phyloP scores from a whole-genome alignment of 2,113 vertebrate species.

The Odontophorus gujanensis region DNA sequence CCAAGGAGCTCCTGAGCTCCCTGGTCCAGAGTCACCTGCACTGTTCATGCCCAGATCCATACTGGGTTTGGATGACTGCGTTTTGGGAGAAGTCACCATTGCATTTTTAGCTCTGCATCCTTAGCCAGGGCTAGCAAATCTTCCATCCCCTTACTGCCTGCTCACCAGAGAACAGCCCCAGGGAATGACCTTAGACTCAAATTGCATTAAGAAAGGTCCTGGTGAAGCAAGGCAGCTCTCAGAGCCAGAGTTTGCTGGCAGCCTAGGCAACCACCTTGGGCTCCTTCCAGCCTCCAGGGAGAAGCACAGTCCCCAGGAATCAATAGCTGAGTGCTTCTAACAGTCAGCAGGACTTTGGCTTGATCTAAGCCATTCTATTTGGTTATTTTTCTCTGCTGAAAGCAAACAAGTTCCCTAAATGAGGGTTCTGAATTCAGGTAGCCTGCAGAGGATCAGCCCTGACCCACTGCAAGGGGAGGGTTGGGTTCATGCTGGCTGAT shows the following conservation, averaged over 20 bases:
- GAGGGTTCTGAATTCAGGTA: not conserved
- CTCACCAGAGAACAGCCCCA: constrained; percentile 6
- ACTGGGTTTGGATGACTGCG: not conserved
- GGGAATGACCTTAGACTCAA: constrained; percentile 43
- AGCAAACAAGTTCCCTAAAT: not conserved
- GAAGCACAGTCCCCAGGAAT: constrained; percentile 41
- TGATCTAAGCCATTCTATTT: not conserved
- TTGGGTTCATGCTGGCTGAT: not conserved
- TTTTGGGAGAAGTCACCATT: not conserved
- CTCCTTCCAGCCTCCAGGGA: constrained; percentile 58
- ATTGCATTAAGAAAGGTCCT: constrained; percentile 24
- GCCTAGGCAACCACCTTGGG: constrained; percentile 60
- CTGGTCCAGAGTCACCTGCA: not conserved
- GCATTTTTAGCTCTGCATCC: not conserved
- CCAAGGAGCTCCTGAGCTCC: not conserved
- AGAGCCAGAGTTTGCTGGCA: constrained; percentile 22
- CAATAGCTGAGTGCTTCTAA: constrained; percentile 41
- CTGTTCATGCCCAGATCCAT: accelerated
- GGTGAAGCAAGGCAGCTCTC: not conserved
- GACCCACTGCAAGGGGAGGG: not conserved
- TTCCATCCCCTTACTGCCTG: not conserved
- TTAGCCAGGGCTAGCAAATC: not conserved
- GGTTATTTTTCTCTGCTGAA: not conserved
- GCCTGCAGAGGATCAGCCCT: not conserved
- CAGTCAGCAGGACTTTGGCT: constrained; percentile 29